Conservation (phyloP, 92 coral and sea anemone genomes). For the Blastomussa wellsi region DNA sequence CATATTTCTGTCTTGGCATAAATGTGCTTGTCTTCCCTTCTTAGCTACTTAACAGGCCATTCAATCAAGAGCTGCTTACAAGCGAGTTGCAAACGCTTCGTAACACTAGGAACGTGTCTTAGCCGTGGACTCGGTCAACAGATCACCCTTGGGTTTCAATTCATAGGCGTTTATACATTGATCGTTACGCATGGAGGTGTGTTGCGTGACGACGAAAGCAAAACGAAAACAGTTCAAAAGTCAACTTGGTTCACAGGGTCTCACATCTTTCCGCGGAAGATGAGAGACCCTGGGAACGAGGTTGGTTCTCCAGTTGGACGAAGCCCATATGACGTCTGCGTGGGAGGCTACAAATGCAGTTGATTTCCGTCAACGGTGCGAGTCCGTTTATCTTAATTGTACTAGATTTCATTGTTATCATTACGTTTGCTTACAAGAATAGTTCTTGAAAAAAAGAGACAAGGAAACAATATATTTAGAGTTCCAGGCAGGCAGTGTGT, state of each 20-base stretch:
- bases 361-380: not conserved
- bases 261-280: too few relatives aligned
- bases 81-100: not conserved
- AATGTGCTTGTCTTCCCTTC: not conserved
- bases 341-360: not conserved
- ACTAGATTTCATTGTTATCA: not conserved
- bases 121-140: not conserved
- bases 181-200: not conserved
- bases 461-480: slow-evolving; percentile 9
- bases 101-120: not conserved
- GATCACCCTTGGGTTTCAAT: not conserved
- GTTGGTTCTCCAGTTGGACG: too few relatives aligned
- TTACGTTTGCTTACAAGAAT: not conserved
- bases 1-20: not conserved
- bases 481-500: not conserved
- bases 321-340: too few relatives aligned
- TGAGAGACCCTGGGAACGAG: too few relatives aligned
- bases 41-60: not conserved
- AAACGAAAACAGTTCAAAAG: not conserved
- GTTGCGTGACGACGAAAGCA: not conserved
- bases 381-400: not conserved
- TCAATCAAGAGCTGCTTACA: not conserved
- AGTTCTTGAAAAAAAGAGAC: not conserved
- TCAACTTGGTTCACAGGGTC: too few relatives aligned
- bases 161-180: not conserved